Evolutionary conservation across 2,888 invertebrate genomes (phyloP).

Genomic region (Platypus cylindrus): DNA sequence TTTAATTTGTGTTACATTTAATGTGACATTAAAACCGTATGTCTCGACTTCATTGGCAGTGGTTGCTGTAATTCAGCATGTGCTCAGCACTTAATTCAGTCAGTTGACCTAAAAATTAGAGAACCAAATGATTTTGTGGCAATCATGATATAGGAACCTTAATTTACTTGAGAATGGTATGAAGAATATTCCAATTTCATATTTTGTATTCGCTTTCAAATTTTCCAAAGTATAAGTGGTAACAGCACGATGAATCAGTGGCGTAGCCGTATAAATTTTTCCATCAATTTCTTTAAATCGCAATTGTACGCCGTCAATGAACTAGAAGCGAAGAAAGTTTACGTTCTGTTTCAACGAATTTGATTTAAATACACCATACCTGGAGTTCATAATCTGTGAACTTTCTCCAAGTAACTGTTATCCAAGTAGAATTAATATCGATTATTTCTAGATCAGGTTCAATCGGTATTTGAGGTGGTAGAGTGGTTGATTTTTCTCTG

Average conservation of each 20-base stretch:
- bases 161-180: conserved; percentile 64
- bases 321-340: conserved; percentile 34
- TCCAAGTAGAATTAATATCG: conserved; percentile 66
- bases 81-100: conserved; percentile 65
- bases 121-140: no score
- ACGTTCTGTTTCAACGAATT: neutral
- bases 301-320: conserved; percentile 79
- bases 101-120: conserved; percentile 37
- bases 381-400: conserved; percentile 62
- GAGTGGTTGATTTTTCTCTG: conserved; percentile 37
- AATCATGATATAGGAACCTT: no score
- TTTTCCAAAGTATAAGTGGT: conserved; percentile 66
- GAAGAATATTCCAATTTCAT: conserved; percentile 72
- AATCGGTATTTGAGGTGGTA: conserved; percentile 49
- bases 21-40: conserved; percentile 68
- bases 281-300: conserved; percentile 72
- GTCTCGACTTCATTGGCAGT: conserved; percentile 63
- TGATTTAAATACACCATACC: no score
- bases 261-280: conserved; percentile 73
- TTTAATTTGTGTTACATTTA: conserved; percentile 65
- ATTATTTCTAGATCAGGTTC: conserved; percentile 62
- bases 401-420: conserved; percentile 69
- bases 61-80: conserved; percentile 54
- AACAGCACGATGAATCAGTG: conserved; percentile 70
- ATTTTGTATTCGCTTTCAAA: conserved; percentile 62